Evolutionary conservation across 1,140 invertebrate genomes (phyloP).

Genomic region (Pinna nobilis): DNA sequence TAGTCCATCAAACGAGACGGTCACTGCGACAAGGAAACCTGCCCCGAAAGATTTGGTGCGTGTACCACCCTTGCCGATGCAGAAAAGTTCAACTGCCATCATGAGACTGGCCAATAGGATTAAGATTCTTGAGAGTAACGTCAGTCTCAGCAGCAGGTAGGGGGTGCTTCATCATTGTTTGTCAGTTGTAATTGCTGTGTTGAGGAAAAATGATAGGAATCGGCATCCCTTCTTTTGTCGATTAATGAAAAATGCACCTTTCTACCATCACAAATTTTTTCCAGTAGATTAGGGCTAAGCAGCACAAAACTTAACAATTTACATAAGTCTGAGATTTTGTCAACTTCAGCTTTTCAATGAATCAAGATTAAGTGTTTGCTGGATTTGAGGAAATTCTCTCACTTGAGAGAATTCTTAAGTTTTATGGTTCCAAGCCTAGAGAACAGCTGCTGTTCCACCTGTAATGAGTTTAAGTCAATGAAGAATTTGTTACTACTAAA

Average conservation of each 20-base stretch:
- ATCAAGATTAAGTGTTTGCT: too few species aligned
- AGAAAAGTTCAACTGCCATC: slow-evolving; percentile 96
- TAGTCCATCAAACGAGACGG: not conserved
- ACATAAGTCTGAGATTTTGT: too few species aligned
- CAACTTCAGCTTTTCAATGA: too few species aligned
- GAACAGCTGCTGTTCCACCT: too few species aligned
- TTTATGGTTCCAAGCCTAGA: too few species aligned
- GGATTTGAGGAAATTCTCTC: too few species aligned
- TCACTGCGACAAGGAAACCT: not conserved
- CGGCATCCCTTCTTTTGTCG: not conserved
- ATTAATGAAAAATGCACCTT: not conserved
- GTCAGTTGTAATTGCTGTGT: not conserved
- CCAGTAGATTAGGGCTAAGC: not conserved
- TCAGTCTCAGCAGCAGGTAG: slow-evolving; percentile 90
- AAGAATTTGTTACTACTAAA: too few species aligned
- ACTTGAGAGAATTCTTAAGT: too few species aligned
- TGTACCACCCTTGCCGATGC: slow-evolving; percentile 48
- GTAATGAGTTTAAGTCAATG: too few species aligned
- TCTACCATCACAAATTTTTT: not conserved
- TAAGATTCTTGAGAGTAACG: slow-evolving; percentile 95
- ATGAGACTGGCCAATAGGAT: slow-evolving; percentile 95
- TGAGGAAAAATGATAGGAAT: not conserved
- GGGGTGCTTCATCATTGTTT: too few species aligned
- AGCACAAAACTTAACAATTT: too few species aligned
- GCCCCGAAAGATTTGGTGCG: slow-evolving; percentile 29